phyloP scores from a whole-genome alignment of 1,140 invertebrate species.

The Conus ventricosus region DNA sequence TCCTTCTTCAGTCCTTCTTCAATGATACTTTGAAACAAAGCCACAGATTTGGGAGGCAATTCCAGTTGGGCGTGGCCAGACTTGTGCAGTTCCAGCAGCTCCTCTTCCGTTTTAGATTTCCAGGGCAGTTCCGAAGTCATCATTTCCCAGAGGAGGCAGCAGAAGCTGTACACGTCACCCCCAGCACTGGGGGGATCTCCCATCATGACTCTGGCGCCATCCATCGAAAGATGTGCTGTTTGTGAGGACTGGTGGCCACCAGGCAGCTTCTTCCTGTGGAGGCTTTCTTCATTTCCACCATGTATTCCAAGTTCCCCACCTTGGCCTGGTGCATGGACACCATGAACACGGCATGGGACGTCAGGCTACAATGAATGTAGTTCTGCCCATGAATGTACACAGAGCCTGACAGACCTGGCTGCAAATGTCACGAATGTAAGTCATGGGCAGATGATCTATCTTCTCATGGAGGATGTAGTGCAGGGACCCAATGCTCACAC shows the following conservation, averaged over 20 bases:
- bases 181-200: slow-evolving; percentile 62
- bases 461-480: slow-evolving; percentile 68
- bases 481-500: slow-evolving; percentile 72
- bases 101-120: slow-evolving; percentile 33
- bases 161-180: slow-evolving; percentile 75
- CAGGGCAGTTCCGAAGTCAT: slow-evolving; percentile 42
- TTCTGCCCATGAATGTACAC: slow-evolving; percentile 74
- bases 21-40: slow-evolving; percentile 39
- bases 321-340: slow-evolving; percentile 70
- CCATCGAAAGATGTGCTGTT: slow-evolving; percentile 72
- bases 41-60: slow-evolving; percentile 7
- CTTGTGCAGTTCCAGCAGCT: slow-evolving; percentile 36
- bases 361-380: slow-evolving; percentile 73
- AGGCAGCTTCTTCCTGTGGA: slow-evolving; percentile 48
- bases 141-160: slow-evolving; percentile 75
- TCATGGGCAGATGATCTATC: slow-evolving; percentile 64
- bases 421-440: slow-evolving; percentile 52
- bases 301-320: slow-evolving; percentile 75
- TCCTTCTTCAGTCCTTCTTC: slow-evolving; percentile 45
- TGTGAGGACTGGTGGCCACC: slow-evolving; percentile 50
- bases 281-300: slow-evolving; percentile 67
- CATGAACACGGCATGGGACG: slow-evolving; percentile 75
- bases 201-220: slow-evolving; percentile 75
- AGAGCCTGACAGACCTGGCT: slow-evolving; percentile 73
- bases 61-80: slow-evolving; percentile 35